A percentile compares a stretch with the other conserved stretches of the same genome.
phyloP scores from a whole-genome alignment of 2,888 invertebrate species.

The Drosophila silvestris region DNA sequence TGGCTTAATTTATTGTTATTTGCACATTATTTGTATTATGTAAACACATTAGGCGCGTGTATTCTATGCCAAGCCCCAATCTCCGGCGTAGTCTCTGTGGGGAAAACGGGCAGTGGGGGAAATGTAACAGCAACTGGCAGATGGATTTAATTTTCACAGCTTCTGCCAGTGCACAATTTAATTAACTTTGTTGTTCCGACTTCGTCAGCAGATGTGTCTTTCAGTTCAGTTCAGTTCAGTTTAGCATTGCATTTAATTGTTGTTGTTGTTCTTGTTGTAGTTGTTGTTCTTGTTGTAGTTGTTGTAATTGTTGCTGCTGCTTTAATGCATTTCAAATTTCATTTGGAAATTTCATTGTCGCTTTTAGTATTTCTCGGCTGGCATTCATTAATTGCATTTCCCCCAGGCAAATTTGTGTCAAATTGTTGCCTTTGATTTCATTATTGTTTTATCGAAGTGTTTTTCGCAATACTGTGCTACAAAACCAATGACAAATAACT shows the following conservation, averaged over 20 bases:
- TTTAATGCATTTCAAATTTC: constrained; percentile 49
- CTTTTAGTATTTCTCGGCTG: constrained; percentile 20
- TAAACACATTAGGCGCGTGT: constrained; percentile 68
- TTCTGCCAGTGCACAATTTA: constrained; percentile 63
- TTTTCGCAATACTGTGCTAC: constrained; percentile 22
- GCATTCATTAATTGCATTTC: constrained; percentile 58
- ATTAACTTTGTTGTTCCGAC: constrained; percentile 68
- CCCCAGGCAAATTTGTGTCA: constrained; percentile 52
- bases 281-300: constrained; percentile 4
- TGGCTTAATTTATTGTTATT: constrained; percentile 74
- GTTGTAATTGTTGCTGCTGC: constrained; percentile 15
- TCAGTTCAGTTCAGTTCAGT: constrained; percentile 4
- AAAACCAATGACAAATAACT: constrained; percentile 35
- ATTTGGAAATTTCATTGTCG: constrained; percentile 56
- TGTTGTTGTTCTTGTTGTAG: constrained; percentile 12
- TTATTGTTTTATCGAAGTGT: constrained; percentile 50
- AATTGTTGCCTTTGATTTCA: constrained; percentile 62
- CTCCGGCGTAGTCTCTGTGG: constrained; percentile 25
- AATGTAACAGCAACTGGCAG: constrained; percentile 34
- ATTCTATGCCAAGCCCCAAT: constrained; percentile 11
- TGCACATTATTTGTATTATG: constrained; percentile 72
- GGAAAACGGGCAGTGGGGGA: constrained; percentile 4
- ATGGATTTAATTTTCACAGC: constrained; percentile 64
- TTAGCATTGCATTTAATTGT: constrained; percentile 17
- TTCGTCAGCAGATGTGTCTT: constrained; percentile 42